Evolutionary conservation across 2,113 vertebrate genomes (phyloP).

Genomic region (Petaurus breviceps): DNA sequence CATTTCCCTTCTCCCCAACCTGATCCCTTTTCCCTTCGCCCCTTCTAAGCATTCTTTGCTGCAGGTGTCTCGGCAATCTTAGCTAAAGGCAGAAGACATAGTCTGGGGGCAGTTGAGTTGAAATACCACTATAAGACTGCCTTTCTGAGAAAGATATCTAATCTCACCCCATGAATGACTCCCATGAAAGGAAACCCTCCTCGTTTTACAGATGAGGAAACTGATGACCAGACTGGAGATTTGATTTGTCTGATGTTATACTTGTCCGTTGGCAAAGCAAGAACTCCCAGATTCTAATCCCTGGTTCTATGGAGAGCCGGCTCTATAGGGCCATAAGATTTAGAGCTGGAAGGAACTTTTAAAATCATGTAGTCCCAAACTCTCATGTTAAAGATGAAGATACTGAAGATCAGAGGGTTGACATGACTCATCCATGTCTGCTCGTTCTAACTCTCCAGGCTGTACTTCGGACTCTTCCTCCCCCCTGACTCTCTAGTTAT

Average conservation of each 20-base stretch:
- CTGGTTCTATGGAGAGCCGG: not conserved
- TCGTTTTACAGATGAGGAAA: not conserved
- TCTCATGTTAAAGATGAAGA: not conserved
- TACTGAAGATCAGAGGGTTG: not conserved
- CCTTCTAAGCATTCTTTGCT: not conserved
- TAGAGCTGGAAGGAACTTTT: not conserved
- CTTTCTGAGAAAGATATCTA: not conserved
- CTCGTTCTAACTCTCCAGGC: not conserved
- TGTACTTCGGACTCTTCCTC: not conserved
- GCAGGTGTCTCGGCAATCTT: not conserved
- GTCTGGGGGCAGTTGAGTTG: not conserved
- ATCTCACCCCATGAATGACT: not conserved
- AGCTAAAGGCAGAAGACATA: not conserved
- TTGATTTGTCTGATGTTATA: not conserved
- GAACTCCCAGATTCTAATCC: not conserved
- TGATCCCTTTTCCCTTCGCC: not conserved
- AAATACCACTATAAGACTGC: not conserved
- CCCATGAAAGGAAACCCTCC: not conserved
- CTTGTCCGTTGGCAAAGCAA: not conserved
- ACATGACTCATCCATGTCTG: not conserved
- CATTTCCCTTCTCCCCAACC: not conserved
- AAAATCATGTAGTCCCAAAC: not conserved
- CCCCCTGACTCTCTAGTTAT: not conserved
- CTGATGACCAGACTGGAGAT: not conserved
- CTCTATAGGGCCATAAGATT: not conserved